These are phyloP conservation scores for Clarias fuscus DNA, from an alignment of 2,797 vertebrate genomes.

Conservation along the genomic window DNA sequence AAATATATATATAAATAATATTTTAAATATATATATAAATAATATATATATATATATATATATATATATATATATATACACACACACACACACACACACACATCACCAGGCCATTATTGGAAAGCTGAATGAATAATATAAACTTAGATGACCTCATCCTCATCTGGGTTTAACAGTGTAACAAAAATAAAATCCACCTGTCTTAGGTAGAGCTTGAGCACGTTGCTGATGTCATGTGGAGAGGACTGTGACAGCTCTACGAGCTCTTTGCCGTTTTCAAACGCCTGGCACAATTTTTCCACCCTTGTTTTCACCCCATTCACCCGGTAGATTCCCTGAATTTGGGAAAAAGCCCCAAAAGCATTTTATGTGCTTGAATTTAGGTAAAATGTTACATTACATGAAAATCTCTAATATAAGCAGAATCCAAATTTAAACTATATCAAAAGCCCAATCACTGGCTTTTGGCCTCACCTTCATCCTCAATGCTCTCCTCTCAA, in stretches of 20 bases:
- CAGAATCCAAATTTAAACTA: background rate
- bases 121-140: background rate
- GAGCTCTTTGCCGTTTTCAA: constrained; percentile 94
- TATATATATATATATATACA: no score
- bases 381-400: no score
- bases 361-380: no score
- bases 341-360: background rate
- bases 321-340: constrained; percentile 94
- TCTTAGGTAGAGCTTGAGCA: constrained; percentile 95
- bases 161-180: background rate
- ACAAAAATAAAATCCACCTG: constrained; percentile 75
- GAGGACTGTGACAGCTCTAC: constrained; percentile 94
- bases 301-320: constrained; percentile 95
- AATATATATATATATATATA: no score
- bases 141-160: background rate
- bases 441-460: no score
- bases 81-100: no score
- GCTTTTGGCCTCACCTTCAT: constrained; percentile 80
- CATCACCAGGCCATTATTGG: background rate
- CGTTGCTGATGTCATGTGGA: constrained; percentile 95
- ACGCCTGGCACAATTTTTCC: constrained; percentile 97
- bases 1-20: no score
- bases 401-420: no score
- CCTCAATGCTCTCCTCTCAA: constrained; percentile 86
- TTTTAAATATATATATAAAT: no score